Base-by-base conservation (phyloP, 1,140 invertebrate genomes). In the Gonatopus flavifemur region DNA sequence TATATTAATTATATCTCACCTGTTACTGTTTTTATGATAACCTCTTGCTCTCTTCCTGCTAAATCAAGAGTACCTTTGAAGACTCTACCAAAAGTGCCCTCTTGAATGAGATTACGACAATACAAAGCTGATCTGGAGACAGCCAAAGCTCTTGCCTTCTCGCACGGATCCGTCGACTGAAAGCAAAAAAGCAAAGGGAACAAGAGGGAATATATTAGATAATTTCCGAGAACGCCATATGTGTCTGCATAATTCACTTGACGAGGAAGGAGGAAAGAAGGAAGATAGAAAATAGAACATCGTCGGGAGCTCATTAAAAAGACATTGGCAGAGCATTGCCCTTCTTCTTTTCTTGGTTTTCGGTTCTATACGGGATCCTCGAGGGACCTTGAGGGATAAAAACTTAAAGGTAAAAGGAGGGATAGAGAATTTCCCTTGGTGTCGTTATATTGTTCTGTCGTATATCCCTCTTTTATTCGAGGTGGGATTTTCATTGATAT, bases 21-120 rank as follows among this genome's bases (percentile, higher is more conserved):
- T 76, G 88, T 86, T 20, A 91, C 88, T 20, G 91, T 93, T 78
- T 94, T 94, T 42, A 94, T 85, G 50, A 90, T 82, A 19, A 93
- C 88, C 67, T 91, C 86, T 64, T 90, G 84, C 6, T 87, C 84
- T 15, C 82, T 83, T 3, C 84, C 85, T 30, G 77, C 76, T n/a
- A 76, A 42, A 32, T 84, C 78, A 60, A 89, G 77, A 24, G 84
- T 84, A 22, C 90, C 91, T 54, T 83, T 83, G 65, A 89, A 91
- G 24, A 93, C 84, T 53, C 84, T 82, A 1, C 91, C 90, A 64
- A 91, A 94, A 36, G 90, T 93, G 15, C 91, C 92, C 80, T 88
- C 88, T 55, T 88, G 86, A 0, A 85, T 78, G 9, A 88, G 67
- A 30, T 82, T 82, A 48, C 85, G 81, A 24, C 86, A 80, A 31